A percentile compares a stretch with the other conserved stretches of the same genome.
Conservation (phyloP, 2,888 invertebrate species). For the Acrocyrtus sp. region DNA sequence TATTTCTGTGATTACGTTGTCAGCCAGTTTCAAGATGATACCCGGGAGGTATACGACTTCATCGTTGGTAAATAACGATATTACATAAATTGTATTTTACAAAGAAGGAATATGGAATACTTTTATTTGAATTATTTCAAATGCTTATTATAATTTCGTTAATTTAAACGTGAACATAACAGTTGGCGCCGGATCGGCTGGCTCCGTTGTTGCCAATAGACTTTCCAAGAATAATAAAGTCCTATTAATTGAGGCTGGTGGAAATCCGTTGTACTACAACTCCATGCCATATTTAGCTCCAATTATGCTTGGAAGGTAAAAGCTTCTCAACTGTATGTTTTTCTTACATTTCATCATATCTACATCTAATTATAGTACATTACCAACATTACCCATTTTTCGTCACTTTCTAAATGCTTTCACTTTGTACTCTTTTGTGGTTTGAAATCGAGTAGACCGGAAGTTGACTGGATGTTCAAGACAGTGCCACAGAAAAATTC, state of each 20-base stretch:
- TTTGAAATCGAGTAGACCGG: too few relatives aligned
- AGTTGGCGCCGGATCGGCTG: conserved; percentile 60
- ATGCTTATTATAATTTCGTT: too few relatives aligned
- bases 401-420: too few relatives aligned
- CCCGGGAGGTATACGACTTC: conserved; percentile 50
- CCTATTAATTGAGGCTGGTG: conserved; percentile 77
- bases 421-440: too few relatives aligned
- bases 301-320: conserved; percentile 24
- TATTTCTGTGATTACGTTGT: conserved; percentile 51
- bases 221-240: conserved; percentile 68
- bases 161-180: too few relatives aligned
- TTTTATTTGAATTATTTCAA: too few relatives aligned
- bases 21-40: conserved; percentile 30
- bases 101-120: too few relatives aligned
- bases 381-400: too few relatives aligned
- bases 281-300: conserved; percentile 44
- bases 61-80: conserved; percentile 55
- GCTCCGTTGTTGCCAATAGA: conserved; percentile 68
- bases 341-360: too few relatives aligned
- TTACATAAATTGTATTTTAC: too few relatives aligned
- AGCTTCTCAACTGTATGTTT: too few relatives aligned
- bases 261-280: conserved; percentile 66
- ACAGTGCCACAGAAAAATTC: conserved; percentile 58
- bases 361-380: too few relatives aligned
- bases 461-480: conserved; percentile 54